Conservation (phyloP, 2,113 vertebrate genomes). For the Gracilinanus agilis region DNA sequence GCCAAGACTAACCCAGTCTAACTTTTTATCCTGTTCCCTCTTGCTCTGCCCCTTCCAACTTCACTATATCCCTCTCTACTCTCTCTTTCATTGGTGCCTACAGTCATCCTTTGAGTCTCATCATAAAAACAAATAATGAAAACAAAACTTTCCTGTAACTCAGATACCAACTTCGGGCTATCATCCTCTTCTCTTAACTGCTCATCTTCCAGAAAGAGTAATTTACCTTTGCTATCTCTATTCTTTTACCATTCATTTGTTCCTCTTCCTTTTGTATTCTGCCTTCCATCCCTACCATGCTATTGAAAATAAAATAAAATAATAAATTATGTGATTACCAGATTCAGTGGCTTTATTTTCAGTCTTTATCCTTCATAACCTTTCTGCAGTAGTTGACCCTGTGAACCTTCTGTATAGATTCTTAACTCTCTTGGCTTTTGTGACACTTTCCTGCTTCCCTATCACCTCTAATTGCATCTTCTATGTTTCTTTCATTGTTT, state of each 20-base stretch:
- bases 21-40: not conserved
- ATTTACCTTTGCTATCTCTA: not conserved
- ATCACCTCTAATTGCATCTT: no score
- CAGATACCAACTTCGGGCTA: not conserved
- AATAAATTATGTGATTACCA: no score
- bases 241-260: not conserved
- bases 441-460: no score
- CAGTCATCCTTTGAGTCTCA: not conserved
- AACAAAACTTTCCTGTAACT: not conserved
- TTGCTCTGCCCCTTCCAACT: not conserved
- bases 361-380: no score
- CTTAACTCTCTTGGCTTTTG: no score
- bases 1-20: not conserved
- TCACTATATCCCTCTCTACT: not conserved
- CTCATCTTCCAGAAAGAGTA: not conserved
- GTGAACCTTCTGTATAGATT: no score
- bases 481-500: no score
- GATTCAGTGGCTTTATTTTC: no score
- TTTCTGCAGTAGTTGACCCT: no score
- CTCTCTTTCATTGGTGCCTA: not conserved
- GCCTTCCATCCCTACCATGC: not conserved
- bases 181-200: not conserved
- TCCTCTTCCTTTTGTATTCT: not conserved
- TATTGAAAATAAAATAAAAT: not conserved
- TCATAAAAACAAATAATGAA: not conserved